Percentiles rank a stretch among this genome's conserved stretches.
Conservation (phyloP, 2,888 invertebrate species). For the Bombylius discolor region DNA sequence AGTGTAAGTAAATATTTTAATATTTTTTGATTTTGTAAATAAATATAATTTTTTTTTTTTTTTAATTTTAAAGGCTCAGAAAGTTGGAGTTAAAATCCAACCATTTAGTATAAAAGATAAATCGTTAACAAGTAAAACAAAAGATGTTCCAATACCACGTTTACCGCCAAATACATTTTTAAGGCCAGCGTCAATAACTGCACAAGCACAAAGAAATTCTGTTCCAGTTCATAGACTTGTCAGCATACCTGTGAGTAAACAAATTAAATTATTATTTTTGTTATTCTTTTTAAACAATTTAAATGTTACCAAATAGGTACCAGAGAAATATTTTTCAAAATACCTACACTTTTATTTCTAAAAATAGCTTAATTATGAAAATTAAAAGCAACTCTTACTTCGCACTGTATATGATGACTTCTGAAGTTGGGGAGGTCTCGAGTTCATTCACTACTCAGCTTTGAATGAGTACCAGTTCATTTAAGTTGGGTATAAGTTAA, state of each 20-base stretch:
- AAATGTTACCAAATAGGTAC: no score
- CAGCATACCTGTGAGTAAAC: slow-evolving; percentile 26
- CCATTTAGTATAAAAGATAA: slow-evolving; percentile 9
- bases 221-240: slow-evolving; percentile 24
- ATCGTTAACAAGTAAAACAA: slow-evolving; percentile 1
- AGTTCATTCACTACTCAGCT: no score
- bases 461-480: no score
- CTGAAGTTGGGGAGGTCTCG: no score
- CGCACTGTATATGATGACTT: no score
- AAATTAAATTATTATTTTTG: neutral
- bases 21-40: no score
- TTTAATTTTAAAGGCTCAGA: slow-evolving; percentile 6
- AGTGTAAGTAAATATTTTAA: slow-evolving; percentile 2
- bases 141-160: slow-evolving; percentile 4
- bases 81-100: slow-evolving; percentile 10
- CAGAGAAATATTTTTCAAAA: no score
- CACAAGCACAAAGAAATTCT: neutral
- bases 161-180: slow-evolving; percentile 2
- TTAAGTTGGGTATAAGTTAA: no score
- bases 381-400: no score
- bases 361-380: no score
- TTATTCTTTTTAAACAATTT: no score
- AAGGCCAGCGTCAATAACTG: slow-evolving; percentile 5
- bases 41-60: neutral
- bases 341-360: no score